These are phyloP conservation scores for Labeo rohita DNA, from an alignment of 2,113 vertebrate genomes.

Conservation along the genomic window DNA sequence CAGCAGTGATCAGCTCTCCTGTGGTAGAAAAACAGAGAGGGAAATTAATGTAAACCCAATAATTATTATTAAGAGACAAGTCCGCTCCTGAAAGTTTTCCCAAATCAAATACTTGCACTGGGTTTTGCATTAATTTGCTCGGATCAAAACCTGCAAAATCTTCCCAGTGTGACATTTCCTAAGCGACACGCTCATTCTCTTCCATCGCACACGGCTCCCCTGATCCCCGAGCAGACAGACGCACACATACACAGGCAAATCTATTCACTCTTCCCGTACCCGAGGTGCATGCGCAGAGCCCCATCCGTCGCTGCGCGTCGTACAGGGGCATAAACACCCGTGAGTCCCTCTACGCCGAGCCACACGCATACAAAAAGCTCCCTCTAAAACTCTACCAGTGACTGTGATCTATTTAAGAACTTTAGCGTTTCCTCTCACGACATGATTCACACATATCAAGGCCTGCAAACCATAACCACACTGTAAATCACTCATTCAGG, in stretches of 20 bases:
- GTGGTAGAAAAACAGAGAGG: slow-evolving; percentile 90
- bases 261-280: slow-evolving; percentile 12
- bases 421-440: neutral
- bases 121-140: slow-evolving; percentile 99
- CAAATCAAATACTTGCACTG: slow-evolving; percentile 99
- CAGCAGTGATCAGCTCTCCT: slow-evolving; percentile 99
- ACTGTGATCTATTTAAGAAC: neutral
- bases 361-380: slow-evolving; percentile 55
- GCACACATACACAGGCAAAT: slow-evolving; percentile 34
- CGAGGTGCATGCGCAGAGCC: slow-evolving; percentile 1
- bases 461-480: neutral
- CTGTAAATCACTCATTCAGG: too few species aligned
- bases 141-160: slow-evolving; percentile 98
- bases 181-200: slow-evolving; percentile 83
- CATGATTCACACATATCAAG: neutral
- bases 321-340: neutral
- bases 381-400: neutral
- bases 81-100: slow-evolving; percentile 97
- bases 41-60: slow-evolving; percentile 99
- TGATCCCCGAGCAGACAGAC: slow-evolving; percentile 65
- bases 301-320: neutral
- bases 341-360: slow-evolving; percentile 12
- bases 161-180: slow-evolving; percentile 98
- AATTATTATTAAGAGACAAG: slow-evolving; percentile 99
- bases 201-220: slow-evolving; percentile 74